These are phyloP conservation scores for Ricordea florida DNA, from an alignment of 92 coral and sea anemone genomes.

Conservation along the genomic window DNA sequence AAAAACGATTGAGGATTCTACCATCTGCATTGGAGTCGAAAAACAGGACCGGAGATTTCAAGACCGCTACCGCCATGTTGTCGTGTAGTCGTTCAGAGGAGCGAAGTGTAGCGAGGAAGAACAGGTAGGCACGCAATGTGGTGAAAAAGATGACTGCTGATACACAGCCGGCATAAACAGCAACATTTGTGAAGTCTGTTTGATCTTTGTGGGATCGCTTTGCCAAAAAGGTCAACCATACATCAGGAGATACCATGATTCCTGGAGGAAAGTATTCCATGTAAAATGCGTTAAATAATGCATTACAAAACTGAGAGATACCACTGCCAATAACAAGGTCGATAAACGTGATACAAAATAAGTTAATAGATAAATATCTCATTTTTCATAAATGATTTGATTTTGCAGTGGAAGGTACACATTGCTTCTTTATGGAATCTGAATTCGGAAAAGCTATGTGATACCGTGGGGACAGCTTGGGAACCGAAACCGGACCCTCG, in stretches of 20 bases:
- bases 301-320: too few species aligned
- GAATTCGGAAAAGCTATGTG: too few species aligned
- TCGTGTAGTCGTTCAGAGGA: constrained; percentile 55
- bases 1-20: constrained; percentile 58
- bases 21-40: constrained; percentile 65
- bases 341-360: too few species aligned
- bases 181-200: constrained; percentile 20
- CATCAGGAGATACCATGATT: constrained; percentile 1
- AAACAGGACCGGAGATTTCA: constrained; percentile 55
- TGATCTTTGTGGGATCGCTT: constrained; percentile 9
- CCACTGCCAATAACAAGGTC: too few species aligned
- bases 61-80: constrained; percentile 46
- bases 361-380: not conserved
- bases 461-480: too few species aligned
- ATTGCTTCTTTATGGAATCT: too few species aligned
- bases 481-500: too few species aligned
- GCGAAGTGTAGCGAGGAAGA: constrained; percentile 15
- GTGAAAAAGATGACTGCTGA: constrained; percentile 6
- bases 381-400: too few species aligned
- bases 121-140: constrained; percentile 29
- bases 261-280: too few species aligned
- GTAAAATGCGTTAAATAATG: too few species aligned
- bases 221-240: constrained; percentile 27
- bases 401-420: too few species aligned
- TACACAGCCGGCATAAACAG: constrained; percentile 43